Conservation (phyloP, 2,113 vertebrate species). For the Strix aluco region DNA sequence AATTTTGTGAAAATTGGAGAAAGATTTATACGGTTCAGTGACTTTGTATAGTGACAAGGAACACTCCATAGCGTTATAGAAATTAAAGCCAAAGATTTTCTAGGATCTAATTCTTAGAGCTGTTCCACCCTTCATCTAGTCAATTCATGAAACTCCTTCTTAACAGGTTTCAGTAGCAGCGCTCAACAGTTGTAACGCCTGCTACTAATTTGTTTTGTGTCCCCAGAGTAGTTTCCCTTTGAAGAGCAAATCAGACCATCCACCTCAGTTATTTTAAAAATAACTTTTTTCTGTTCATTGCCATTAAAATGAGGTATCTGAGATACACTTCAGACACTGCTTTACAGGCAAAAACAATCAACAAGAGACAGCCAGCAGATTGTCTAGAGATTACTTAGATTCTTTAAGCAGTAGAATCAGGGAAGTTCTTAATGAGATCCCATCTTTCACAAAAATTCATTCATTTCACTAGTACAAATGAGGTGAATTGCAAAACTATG, state of each 20-base stretch:
- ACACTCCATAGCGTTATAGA: neutral
- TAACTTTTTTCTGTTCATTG: neutral
- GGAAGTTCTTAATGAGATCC: neutral
- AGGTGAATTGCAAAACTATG: neutral
- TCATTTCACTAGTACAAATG: neutral
- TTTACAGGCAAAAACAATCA: neutral
- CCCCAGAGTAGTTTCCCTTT: neutral
- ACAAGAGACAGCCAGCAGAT: neutral
- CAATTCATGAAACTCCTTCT: neutral
- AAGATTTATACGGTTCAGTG: neutral
- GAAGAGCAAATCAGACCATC: neutral
- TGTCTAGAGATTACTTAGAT: neutral
- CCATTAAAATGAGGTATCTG: neutral
- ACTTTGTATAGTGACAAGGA: neutral
- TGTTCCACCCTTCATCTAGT: neutral
- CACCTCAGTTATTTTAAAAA: neutral
- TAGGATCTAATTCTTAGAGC: neutral
- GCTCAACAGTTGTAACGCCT: neutral
- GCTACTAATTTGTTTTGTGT: neutral
- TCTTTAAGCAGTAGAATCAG: neutral
- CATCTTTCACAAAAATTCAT: neutral
- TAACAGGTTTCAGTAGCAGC: neutral
- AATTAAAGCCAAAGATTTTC: neutral
- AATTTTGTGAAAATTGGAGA: neutral
- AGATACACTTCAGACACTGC: neutral